A percentile compares a stretch with the other conserved stretches of the same genome.
phyloP scores from a whole-genome alignment of 2,888 invertebrate genomes.

The Smittia sp. region DNA sequence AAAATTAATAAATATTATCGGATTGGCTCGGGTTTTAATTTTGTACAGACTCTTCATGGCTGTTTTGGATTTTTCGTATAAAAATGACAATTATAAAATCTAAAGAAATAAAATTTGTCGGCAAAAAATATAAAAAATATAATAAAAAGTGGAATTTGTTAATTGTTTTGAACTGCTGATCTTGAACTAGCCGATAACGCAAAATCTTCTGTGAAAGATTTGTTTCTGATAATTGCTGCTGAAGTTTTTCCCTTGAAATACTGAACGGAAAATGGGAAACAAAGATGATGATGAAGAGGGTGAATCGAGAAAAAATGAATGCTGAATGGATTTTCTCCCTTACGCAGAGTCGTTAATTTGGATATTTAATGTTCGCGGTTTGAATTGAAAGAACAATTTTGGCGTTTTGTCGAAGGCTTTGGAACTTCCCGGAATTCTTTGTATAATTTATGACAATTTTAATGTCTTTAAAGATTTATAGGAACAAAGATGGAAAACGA shows the following conservation, averaged over 20 bases:
- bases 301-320: neutral
- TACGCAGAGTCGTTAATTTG: slow-evolving; percentile 3
- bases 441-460: neutral
- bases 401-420: neutral
- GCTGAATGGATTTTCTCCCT: neutral
- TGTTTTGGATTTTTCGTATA: too few species aligned
- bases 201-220: too few species aligned
- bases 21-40: neutral
- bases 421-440: neutral
- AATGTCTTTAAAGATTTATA: neutral
- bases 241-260: neutral
- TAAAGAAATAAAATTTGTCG: too few species aligned
- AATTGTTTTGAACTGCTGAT: too few species aligned
- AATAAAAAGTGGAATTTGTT: too few species aligned
- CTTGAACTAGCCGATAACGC: too few species aligned
- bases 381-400: neutral
- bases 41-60: too few species aligned
- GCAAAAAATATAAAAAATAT: too few species aligned
- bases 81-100: too few species aligned
- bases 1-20: neutral
- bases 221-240: too few species aligned
- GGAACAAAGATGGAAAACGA: too few species aligned
- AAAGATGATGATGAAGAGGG: neutral
- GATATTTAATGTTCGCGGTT: slow-evolving; percentile 27
- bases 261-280: neutral